Evolutionary conservation across 2,888 invertebrate genomes (phyloP), one percentile per base, ranked within the genome.

Genomic region (Cistogaster globosa): DNA sequence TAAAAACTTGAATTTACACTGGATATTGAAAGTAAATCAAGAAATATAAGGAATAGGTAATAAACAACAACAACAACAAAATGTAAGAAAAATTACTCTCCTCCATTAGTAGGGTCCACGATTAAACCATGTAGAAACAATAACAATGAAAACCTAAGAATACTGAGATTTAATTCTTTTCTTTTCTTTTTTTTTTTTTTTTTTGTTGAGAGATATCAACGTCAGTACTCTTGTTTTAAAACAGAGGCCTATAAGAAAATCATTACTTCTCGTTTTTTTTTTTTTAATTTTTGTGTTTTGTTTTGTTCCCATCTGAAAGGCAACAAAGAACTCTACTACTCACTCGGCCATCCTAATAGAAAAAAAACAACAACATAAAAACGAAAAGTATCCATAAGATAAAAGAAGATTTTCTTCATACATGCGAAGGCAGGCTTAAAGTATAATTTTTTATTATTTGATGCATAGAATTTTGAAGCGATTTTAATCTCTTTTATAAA

Each of bases 181-280:
- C 63, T 58, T 22, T 69, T 67, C 22, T 45, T 62, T n/a, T n/a
- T n/a, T n/a, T n/a, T n/a, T n/a, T n/a, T n/a, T n/a, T n/a, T n/a
- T n/a, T n/a, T n/a, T n/a, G n/a, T n/a, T 58, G 71, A 85, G 82
- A 71, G 82, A 57, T 71, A 78, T 82, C 69, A 82, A 79, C 74
- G 65, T 65, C 16, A 53, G 53, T 80, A 36, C 67, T 72, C 67
- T 74, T 72, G 58, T 42, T 75, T 68, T n/a, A 51, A 69, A n/a
- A 67, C 77, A 57, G 45, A 82, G 82, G 72, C 80, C 71, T 72
- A 72, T 38, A 82, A 63, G 42, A 74, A 83, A 77, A 72, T 58
- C 53, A 58, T 76, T 65, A 42, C 20, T 62, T 38, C 32, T 53
- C 20, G 32, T 48, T 45, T 22, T 67, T 57, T n/a, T 67, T 57